A percentile compares a stretch with the other conserved stretches of the same genome.
phyloP scores from a whole-genome alignment of 2,888 invertebrate genomes.

The Cheilosia vernalis region DNA sequence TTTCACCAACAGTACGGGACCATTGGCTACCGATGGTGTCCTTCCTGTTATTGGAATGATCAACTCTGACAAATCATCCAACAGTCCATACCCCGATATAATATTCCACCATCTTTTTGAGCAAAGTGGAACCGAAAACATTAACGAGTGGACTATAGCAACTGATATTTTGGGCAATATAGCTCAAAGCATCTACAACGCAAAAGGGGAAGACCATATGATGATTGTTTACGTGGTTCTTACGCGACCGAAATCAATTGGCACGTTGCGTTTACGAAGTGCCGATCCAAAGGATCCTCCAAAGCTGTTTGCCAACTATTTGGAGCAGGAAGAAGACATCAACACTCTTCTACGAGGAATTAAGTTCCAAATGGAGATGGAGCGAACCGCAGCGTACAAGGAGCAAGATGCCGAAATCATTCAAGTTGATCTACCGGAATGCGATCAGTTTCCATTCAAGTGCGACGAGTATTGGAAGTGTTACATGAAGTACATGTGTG shows the following conservation, averaged over 20 bases:
- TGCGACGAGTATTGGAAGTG: slow-evolving; percentile 86
- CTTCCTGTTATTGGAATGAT: slow-evolving; percentile 83
- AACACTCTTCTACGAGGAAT: slow-evolving; percentile 81
- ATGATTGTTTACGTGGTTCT: slow-evolving; percentile 79
- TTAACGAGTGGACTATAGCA: slow-evolving; percentile 69
- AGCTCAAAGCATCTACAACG: slow-evolving; percentile 66
- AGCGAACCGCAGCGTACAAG: slow-evolving; percentile 82
- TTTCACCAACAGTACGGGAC: slow-evolving; percentile 76
- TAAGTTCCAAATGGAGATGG: slow-evolving; percentile 80
- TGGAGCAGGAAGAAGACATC: slow-evolving; percentile 83
- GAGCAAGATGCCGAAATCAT: slow-evolving; percentile 80
- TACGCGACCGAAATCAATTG: slow-evolving; percentile 82
- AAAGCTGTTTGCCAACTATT: slow-evolving; percentile 85
- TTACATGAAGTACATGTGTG: slow-evolving; percentile 86
- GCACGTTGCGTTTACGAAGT: slow-evolving; percentile 84
- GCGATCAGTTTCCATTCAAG: slow-evolving; percentile 78
- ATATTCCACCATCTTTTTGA: slow-evolving; percentile 62
- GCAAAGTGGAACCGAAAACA: slow-evolving; percentile 72
- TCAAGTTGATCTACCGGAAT: slow-evolving; percentile 77
- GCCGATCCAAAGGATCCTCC: slow-evolving; percentile 85
- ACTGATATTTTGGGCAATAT: slow-evolving; percentile 76
- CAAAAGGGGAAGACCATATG: slow-evolving; percentile 71
- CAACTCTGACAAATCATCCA: slow-evolving; percentile 81
- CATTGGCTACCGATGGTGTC: slow-evolving; percentile 80
- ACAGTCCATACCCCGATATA: slow-evolving; percentile 74